Evolutionary conservation across 1,140 invertebrate species (phyloP).

Genomic region (Caenorhabditis briggsae): DNA sequence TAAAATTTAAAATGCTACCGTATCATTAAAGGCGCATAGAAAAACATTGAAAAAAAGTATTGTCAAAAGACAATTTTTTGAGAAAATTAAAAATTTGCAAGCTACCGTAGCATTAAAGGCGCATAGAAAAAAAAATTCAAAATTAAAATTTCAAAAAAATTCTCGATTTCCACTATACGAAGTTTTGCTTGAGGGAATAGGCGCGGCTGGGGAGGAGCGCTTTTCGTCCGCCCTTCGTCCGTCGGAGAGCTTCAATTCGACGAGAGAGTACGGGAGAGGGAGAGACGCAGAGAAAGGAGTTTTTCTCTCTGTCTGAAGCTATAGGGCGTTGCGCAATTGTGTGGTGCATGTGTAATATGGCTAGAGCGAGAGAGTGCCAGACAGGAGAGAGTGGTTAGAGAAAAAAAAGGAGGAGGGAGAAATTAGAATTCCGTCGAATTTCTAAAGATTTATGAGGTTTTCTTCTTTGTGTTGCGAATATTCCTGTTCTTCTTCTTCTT

Average conservation of each 20-base stretch:
- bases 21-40: no score
- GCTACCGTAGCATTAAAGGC: background rate
- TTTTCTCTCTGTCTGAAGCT: constrained; percentile 27
- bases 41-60: no score
- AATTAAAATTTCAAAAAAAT: background rate
- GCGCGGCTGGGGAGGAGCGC: no score
- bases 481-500: background rate
- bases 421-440: background rate
- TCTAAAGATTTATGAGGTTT: background rate
- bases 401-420: background rate
- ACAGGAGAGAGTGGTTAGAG: no score
- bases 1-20: no score
- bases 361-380: no score
- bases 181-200: background rate
- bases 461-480: background rate
- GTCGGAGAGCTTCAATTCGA: background rate
- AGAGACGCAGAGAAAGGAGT: background rate
- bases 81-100: background rate
- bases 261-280: background rate
- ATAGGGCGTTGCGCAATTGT: constrained; percentile 10
- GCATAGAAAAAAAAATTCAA: background rate
- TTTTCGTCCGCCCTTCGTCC: no score
- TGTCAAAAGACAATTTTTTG: background rate
- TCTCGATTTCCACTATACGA: background rate
- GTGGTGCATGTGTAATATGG: constrained; percentile 40